A percentile compares a stretch with the other conserved stretches of the same genome.
Conservation (phyloP, 1,140 invertebrate genomes). For the Cydia splendana region DNA sequence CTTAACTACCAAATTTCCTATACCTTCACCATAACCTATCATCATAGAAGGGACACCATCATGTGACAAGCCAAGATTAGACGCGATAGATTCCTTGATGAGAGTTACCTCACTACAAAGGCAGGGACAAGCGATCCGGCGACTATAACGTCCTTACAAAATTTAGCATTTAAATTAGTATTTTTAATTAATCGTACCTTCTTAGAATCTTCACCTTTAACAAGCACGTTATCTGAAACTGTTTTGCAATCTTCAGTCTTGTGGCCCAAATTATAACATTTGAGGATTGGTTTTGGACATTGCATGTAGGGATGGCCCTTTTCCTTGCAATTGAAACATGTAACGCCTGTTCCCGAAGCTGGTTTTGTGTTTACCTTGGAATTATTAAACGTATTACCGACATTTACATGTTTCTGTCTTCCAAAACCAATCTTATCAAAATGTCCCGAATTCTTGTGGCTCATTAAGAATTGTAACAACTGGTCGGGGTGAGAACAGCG, state of each 20-base stretch:
- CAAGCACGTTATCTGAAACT: background rate
- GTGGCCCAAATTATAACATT: constrained; percentile 37
- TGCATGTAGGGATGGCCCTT: too few species aligned
- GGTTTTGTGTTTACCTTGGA: too few species aligned
- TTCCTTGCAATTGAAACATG: too few species aligned
- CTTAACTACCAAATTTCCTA: constrained; percentile 34
- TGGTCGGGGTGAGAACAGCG: too few species aligned
- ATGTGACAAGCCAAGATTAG: constrained; percentile 34
- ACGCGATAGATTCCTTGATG: constrained; percentile 22
- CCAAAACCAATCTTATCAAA: too few species aligned
- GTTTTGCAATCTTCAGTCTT: constrained; percentile 26
- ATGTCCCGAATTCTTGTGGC: too few species aligned
- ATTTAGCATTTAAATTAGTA: constrained; percentile 28
- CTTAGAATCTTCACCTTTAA: background rate
- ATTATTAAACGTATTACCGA: too few species aligned
- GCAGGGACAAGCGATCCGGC: constrained; percentile 3
- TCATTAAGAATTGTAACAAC: too few species aligned
- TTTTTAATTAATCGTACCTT: constrained; percentile 35
- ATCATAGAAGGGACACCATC: constrained; percentile 33
- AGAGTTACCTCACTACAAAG: constrained; percentile 38
- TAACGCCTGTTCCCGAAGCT: too few species aligned
- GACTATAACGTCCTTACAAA: constrained; percentile 33
- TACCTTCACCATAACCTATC: constrained; percentile 41
- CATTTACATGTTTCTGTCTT: too few species aligned
- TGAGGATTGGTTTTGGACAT: too few species aligned